phyloP scores from a whole-genome alignment of 2,797 vertebrate species.

The Rhyacichthys aspro region DNA sequence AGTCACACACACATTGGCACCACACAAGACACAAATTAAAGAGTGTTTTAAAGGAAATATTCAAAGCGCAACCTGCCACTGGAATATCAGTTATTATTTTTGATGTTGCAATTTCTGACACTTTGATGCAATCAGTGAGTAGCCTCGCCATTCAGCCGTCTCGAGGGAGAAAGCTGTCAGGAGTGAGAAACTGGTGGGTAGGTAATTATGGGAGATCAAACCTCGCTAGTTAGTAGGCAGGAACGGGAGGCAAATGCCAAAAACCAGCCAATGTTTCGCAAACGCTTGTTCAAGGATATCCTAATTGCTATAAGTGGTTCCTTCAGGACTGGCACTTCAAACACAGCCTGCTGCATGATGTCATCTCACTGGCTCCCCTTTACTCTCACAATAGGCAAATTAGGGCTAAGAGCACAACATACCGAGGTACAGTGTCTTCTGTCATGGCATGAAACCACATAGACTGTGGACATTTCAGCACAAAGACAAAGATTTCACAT shows the following conservation, averaged over 20 bases:
- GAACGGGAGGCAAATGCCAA: constrained; percentile 88
- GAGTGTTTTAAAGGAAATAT: constrained; percentile 88
- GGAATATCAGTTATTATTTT: constrained; percentile 90
- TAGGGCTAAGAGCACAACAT: constrained; percentile 77
- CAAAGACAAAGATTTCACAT: constrained; percentile 1
- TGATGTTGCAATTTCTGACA: constrained; percentile 89
- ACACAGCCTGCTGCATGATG: constrained; percentile 90
- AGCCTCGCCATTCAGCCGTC: constrained; percentile 81
- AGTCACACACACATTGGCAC: constrained; percentile 79
- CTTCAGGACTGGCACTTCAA: constrained; percentile 93
- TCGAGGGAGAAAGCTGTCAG: constrained; percentile 87
- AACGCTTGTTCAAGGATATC: constrained; percentile 99
- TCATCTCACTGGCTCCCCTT: constrained; percentile 86
- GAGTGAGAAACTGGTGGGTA: constrained; percentile 86
- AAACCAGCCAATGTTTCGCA: constrained; percentile 93
- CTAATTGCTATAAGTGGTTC: constrained; percentile 99
- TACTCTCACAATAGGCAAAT: constrained; percentile 88
- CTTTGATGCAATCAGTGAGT: constrained; percentile 86
- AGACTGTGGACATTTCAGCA: neutral
- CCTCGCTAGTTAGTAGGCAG: constrained; percentile 89
- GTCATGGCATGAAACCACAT: constrained; percentile 41
- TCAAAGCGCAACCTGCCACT: constrained; percentile 82
- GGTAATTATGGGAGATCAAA: constrained; percentile 98
- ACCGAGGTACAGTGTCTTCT: constrained; percentile 70
- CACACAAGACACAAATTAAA: constrained; percentile 84